Conservation (phyloP, 2,113 vertebrate species). For the Chrysemys picta region DNA sequence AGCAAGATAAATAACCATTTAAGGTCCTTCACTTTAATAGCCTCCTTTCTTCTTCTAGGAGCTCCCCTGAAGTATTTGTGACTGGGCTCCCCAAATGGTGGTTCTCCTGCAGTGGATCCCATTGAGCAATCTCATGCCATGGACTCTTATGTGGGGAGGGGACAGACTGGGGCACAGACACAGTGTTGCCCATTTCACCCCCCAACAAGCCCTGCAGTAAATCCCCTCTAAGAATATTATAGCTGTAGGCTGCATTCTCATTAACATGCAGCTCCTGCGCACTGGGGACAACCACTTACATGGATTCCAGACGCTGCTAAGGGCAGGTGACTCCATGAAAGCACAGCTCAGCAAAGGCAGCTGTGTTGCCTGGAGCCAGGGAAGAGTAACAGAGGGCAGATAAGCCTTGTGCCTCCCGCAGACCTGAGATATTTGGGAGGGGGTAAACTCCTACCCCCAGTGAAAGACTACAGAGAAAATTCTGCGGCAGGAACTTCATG, state of each 20-base stretch:
- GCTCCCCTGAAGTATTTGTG: not conserved
- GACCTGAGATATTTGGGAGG: not conserved
- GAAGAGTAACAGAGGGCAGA: not conserved
- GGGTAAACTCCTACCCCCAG: not conserved
- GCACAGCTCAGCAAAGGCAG: not conserved
- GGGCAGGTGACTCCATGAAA: not conserved
- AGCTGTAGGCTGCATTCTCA: not conserved
- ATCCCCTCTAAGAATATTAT: not conserved
- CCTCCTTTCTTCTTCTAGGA: not conserved
- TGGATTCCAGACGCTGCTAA: not conserved
- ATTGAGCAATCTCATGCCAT: rapidly evolving
- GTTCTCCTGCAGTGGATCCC: not conserved
- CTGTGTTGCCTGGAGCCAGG: not conserved
- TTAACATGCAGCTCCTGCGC: not conserved
- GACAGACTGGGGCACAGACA: not conserved
- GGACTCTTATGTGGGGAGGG: not conserved
- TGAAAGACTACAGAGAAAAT: not conserved
- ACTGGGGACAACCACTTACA: not conserved
- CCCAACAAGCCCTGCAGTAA: not conserved
- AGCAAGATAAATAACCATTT: not conserved
- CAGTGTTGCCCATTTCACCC: not conserved
- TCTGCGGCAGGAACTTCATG: not conserved
- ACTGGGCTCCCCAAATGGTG: not conserved
- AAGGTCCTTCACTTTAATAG: not conserved
- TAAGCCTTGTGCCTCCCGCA: not conserved